Evolutionary conservation across 2,888 invertebrate genomes (phyloP).

Genomic region (Ophion ventricosus): DNA sequence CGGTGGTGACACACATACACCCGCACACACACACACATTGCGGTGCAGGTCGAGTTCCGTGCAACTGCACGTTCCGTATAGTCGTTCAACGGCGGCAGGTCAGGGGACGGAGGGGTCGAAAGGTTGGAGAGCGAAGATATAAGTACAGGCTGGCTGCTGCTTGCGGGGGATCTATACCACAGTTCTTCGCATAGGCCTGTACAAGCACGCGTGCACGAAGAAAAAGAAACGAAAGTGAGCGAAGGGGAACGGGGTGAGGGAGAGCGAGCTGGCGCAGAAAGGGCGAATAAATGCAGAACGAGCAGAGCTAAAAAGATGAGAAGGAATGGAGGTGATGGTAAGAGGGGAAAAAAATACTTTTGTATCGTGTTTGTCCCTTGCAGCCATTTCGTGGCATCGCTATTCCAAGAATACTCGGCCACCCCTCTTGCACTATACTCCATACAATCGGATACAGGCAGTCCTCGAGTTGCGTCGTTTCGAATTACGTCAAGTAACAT

Average conservation of each 20-base stretch:
- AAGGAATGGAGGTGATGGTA: constrained; percentile 35
- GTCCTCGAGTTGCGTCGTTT: too few species aligned
- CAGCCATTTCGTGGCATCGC: constrained; percentile 69
- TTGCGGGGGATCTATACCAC: constrained; percentile 34
- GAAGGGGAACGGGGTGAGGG: constrained; percentile 49
- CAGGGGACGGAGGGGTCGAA: constrained; percentile 52
- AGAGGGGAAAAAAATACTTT: constrained; percentile 51
- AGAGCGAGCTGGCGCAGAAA: constrained; percentile 45
- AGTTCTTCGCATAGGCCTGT: constrained; percentile 10
- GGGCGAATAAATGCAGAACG: constrained; percentile 50
- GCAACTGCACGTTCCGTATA: constrained; percentile 56
- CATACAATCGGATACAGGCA: constrained; percentile 51
- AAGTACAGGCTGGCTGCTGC: constrained; percentile 56
- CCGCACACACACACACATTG: not conserved
- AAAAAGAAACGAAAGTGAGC: constrained; percentile 62
- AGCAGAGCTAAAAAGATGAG: constrained; percentile 44
- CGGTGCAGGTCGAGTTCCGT: constrained; percentile 33
- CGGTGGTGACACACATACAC: constrained; percentile 36
- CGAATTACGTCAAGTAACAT: too few species aligned
- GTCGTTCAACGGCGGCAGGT: constrained; percentile 37
- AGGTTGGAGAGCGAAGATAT: constrained; percentile 62
- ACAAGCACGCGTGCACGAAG: constrained; percentile 49
- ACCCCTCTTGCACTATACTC: constrained; percentile 65
- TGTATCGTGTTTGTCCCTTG: constrained; percentile 68
- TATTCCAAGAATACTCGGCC: constrained; percentile 69